Conservation (phyloP, 35 echinoderm and acorn worm genomes). For the Lytechinus pictus region DNA sequence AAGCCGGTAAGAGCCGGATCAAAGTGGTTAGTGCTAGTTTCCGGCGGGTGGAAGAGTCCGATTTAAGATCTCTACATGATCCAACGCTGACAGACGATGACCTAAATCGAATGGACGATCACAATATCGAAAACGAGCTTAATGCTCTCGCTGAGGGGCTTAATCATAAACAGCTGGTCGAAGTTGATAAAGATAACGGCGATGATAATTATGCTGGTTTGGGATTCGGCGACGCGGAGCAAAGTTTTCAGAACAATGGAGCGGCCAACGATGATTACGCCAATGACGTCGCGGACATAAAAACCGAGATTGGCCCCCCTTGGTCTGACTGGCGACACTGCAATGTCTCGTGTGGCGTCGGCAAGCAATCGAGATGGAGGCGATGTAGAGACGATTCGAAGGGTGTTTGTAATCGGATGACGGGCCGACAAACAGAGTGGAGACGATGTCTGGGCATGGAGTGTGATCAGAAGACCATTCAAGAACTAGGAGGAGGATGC, state of each 20-base stretch:
- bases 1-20: neutral
- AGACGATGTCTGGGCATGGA: constrained; percentile 51
- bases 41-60: neutral
- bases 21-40: constrained; percentile 4
- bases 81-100: neutral
- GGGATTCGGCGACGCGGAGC: neutral
- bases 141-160: constrained; percentile 10
- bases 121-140: constrained; percentile 40
- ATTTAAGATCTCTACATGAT: neutral
- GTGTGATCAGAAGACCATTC: neutral
- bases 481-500: neutral
- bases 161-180: neutral
- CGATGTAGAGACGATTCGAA: neutral
- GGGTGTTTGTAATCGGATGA: constrained; percentile 24
- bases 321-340: constrained; percentile 29
- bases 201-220: neutral
- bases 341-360: constrained; percentile 35
- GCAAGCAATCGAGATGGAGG: constrained; percentile 38
- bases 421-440: constrained; percentile 1
- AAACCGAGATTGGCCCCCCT: neutral
- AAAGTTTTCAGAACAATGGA: neutral
- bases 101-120: neutral
- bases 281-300: neutral
- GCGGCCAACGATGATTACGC: neutral
- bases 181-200: neutral